Evolutionary conservation across 2,113 vertebrate genomes (phyloP).

Genomic region (Panthera tigris): DNA sequence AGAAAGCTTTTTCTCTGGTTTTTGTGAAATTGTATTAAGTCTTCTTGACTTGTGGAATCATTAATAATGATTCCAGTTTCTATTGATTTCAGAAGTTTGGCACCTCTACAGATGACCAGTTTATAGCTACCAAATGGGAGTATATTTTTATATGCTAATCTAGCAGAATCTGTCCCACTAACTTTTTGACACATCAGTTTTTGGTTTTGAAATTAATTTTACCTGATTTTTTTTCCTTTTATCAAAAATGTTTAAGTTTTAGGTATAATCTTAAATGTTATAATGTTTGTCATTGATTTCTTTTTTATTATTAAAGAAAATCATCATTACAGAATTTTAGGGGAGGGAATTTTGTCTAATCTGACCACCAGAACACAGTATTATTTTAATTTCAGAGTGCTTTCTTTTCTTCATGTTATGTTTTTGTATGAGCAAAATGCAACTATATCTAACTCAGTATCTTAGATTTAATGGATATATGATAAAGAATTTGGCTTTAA

Average conservation of each 20-base stretch:
- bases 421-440: conserved; percentile 1
- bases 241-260: conserved; percentile 27
- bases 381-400: conserved; percentile 36
- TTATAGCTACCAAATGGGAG: background rate
- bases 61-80: background rate
- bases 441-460: background rate
- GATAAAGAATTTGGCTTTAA: conserved; percentile 41
- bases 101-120: background rate
- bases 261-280: background rate
- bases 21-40: background rate
- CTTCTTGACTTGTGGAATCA: conserved; percentile 1
- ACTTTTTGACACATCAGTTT: background rate
- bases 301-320: background rate
- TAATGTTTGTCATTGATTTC: background rate
- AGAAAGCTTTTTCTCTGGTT: background rate
- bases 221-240: background rate
- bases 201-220: conserved; percentile 2
- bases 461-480: background rate
- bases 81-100: conserved; percentile 29
- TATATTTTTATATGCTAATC: background rate
- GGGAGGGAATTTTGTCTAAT: background rate
- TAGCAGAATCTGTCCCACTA: background rate
- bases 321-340: background rate
- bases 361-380: background rate
- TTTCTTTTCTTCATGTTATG: conserved; percentile 6